Percentiles rank a stretch among this genome's conserved stretches.
Conservation (phyloP, 2,113 vertebrate species). For the Oenanthe oenanthe region DNA sequence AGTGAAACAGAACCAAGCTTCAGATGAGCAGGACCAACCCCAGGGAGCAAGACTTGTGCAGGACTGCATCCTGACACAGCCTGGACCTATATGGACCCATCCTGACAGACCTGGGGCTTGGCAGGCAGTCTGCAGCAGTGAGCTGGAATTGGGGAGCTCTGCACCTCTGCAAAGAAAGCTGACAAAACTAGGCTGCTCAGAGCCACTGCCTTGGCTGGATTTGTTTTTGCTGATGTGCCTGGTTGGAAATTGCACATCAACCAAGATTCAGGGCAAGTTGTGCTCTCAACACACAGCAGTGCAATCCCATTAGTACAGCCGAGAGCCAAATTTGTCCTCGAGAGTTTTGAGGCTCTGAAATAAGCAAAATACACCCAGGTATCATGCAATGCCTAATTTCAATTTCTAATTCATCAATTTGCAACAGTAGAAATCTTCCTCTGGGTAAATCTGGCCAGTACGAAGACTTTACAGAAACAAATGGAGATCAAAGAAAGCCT, state of each 20-base stretch:
- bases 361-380: slow-evolving; percentile 25
- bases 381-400: slow-evolving; percentile 8
- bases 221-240: neutral
- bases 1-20: neutral
- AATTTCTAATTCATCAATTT: slow-evolving; percentile 43
- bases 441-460: slow-evolving; percentile 11
- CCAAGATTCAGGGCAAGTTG: neutral
- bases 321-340: neutral
- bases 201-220: neutral
- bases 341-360: neutral
- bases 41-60: neutral
- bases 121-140: neutral
- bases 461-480: slow-evolving; percentile 7
- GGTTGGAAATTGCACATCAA: neutral
- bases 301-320: neutral
- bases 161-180: neutral
- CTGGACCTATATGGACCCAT: neutral
- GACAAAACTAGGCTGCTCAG: neutral
- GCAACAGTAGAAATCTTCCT: slow-evolving; percentile 21
- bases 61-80: neutral
- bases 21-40: neutral
- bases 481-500: slow-evolving; percentile 51
- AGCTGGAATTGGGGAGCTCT: neutral
- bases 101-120: neutral
- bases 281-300: neutral